These are phyloP conservation scores for Steinernema hermaphroditum DNA, from an alignment of 2,888 invertebrate genomes.

Conservation along the genomic window DNA sequence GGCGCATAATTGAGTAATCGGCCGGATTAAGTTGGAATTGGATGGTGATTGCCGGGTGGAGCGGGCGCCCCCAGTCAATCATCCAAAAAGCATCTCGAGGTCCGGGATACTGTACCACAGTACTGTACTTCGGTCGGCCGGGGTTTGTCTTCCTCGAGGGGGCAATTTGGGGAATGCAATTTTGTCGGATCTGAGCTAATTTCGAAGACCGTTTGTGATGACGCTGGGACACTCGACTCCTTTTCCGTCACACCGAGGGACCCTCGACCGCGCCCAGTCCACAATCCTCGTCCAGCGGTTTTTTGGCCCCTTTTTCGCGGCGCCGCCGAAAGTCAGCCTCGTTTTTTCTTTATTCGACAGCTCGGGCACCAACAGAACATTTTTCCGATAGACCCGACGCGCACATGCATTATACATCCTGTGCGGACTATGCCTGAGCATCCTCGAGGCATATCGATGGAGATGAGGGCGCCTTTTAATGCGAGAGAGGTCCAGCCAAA, in stretches of 20 bases:
- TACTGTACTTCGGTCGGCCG: not conserved
- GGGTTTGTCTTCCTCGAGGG: not conserved
- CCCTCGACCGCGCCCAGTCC: not conserved
- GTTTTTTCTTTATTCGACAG: not conserved
- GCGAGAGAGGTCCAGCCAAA: not conserved
- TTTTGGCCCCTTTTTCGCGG: not conserved
- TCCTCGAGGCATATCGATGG: not conserved
- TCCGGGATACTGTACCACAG: not conserved
- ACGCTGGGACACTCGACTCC: not conserved
- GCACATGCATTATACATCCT: not conserved
- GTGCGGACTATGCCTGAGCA: not conserved
- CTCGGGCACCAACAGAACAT: not conserved
- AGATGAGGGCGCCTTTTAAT: not conserved
- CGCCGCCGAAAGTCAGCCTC: not conserved
- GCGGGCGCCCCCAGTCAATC: not conserved
- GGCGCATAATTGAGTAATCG: constrained; percentile 17
- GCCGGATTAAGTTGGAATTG: constrained; percentile 20
- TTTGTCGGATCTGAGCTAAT: constrained; percentile 6
- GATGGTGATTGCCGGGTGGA: not conserved
- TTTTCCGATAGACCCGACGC: no score
- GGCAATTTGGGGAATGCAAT: not conserved
- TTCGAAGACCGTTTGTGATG: not conserved
- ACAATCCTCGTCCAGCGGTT: not conserved
- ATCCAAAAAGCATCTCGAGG: not conserved
- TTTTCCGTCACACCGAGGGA: not conserved